Evolutionary conservation across 2,797 vertebrate species (phyloP).

Genomic region (Euphonia xanthogaster): DNA sequence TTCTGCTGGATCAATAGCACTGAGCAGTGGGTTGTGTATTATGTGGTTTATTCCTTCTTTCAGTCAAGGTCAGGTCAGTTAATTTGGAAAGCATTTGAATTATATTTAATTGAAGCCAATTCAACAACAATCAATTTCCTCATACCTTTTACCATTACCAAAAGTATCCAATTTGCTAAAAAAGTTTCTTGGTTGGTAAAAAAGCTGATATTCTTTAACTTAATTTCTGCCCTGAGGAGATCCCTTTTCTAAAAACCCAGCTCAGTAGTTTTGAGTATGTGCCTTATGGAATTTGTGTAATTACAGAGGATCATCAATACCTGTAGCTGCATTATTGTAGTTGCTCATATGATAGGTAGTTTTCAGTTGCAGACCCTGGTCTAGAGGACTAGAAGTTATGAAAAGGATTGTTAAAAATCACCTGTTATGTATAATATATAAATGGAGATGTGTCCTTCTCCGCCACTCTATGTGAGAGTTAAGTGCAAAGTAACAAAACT

Average conservation of each 20-base stretch:
- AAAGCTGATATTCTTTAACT: not conserved
- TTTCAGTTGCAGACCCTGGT: not conserved
- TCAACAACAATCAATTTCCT: not conserved
- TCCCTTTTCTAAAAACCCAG: not conserved
- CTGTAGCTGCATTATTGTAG: not conserved
- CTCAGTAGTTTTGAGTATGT: not conserved
- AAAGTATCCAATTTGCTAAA: not conserved
- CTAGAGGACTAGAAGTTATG: not conserved
- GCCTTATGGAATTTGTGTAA: not conserved
- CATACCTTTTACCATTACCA: not conserved
- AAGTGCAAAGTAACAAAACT: not conserved
- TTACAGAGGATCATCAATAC: not conserved
- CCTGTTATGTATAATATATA: not conserved
- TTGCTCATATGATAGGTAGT: not conserved
- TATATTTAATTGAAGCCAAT: not conserved
- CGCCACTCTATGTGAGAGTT: fast-evolving
- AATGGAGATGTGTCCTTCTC: not conserved
- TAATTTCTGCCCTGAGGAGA: not conserved
- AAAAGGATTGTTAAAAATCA: not conserved
- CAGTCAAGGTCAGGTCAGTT: not conserved
- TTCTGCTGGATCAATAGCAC: not conserved
- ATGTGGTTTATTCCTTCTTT: not conserved
- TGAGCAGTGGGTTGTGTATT: not conserved
- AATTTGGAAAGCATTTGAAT: not conserved
- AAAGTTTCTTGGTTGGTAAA: not conserved